Evolutionary conservation across 2,113 vertebrate species (phyloP), one percentile per base, ranked within the genome.

Genomic region (Thryonomys swinderianus): DNA sequence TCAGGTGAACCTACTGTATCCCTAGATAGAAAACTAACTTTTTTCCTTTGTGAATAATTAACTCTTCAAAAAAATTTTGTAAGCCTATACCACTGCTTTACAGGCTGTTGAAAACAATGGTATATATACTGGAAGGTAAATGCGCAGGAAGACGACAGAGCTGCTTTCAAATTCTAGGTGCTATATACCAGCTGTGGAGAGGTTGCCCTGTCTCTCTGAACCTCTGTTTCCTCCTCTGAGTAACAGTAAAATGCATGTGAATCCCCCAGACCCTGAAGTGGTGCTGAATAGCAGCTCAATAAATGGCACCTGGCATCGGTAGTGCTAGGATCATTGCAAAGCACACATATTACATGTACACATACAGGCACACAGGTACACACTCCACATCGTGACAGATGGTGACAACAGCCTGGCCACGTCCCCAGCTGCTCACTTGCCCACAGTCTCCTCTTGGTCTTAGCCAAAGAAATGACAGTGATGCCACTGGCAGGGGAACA

Each of bases 91-190:
- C 23, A 37, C 81, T 57, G 48, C 13, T 51, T 67, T 59, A 0
- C 1, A 69, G n/a, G 51, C 27, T 23, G 2, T 23, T 21, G 1
- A 3, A 57, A 34, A 30, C 21, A 20, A n/a, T 2, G 6, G n/a
- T n/a, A 0, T 7, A 7, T 9, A 4, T 10, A 3, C 13, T 34
- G 27, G n/a, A 42, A 53, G 48, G 25, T 2, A 7, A 34, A 0
- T 2, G 51, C 61, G 37, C 3, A 37, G 13, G 23, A 78, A 14
- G 53, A 1, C 42, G 1, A 11, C 4, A 6, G n/a, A 45, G 30
- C 12, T 34, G 32, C 7, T 32, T 76, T 86, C 16, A 2, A 14
- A 48, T 25, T 27, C 20, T 23, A 21, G 37, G 16, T 57, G 42
- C 45, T 2, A 4, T 7, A 37, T 4, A 37, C 1, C 32, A 18